Base-by-base conservation (phyloP, 2,113 vertebrate genomes). In the Echinops telfairi region DNA sequence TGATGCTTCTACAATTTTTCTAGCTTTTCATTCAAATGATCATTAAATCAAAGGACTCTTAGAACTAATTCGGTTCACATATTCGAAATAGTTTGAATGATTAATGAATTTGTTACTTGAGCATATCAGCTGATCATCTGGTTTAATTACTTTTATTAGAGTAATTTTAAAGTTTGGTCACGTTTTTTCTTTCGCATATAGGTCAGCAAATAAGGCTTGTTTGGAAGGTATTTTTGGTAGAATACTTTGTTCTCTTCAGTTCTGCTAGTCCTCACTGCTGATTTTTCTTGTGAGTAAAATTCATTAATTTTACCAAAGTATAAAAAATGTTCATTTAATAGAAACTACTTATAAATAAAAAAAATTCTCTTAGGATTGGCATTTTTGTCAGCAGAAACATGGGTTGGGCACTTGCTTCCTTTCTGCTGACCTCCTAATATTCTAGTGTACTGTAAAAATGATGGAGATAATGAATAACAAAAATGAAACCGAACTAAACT, bases 1-100 rank as follows among this genome's bases (percentile, higher is more conserved):
- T 76, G 66, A 73, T 90, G 43, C n/a, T 92, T 92, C 75, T 15
- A 92, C 53, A 95, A 60, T 89, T 92, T 95, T 53, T 58, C 38
- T 76, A 75, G 43, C 12, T 94, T 75, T 92, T 91, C 1, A 6
- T 89, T 38, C 82, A 86, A 90, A 27, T 88, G 82, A 57, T 77
- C 68, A 60, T 81, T 86, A 68, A 90, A n/a, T 71, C 73, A 76
- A 15, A 77, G 19, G 38, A 71, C 64, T 93, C 88, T 87, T 87
- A 29, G 76, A 60, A 27, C 2, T 88, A 86, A 77, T 75, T 89
- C 29, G 78, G 27, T 47, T 90, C 47, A n/a, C 89, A 66, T 6
- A 86, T 40, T 43, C 36, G 82, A 3, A 43, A 57, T 83, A 88
- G 31, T 73, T 29, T 89, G 64, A 89, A 17, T 83, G 25, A 60